Conservation (phyloP, 2,888 invertebrate species). For the Norana najaformis region DNA sequence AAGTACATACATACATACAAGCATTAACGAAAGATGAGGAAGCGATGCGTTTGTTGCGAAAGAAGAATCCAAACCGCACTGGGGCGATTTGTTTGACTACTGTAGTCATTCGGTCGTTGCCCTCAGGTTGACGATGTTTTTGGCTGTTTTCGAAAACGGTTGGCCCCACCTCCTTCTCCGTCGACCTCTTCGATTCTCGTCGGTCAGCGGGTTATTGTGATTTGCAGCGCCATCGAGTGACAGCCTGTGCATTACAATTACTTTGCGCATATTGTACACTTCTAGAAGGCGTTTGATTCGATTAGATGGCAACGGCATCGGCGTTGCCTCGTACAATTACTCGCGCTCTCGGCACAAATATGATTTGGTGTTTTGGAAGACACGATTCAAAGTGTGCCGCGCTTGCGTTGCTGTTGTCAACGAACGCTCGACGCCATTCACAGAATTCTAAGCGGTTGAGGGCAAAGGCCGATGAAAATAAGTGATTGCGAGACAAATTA, state of each 20-base stretch:
- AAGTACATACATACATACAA: background rate
- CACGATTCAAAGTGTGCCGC: background rate
- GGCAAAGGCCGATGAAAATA: background rate
- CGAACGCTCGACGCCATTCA: background rate
- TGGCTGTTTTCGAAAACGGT: too few species aligned
- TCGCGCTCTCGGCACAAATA: background rate
- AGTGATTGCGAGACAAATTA: background rate
- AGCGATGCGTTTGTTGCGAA: background rate
- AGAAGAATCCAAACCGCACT: background rate
- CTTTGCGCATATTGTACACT: background rate
- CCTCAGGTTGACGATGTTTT: background rate
- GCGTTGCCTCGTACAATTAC: background rate
- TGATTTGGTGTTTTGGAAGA: background rate
- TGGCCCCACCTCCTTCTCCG: background rate
- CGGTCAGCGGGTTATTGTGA: background rate
- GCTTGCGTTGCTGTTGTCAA: background rate
- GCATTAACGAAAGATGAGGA: background rate
- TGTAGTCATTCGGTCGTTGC: too few species aligned
- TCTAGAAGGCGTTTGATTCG: background rate
- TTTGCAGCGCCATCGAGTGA: conserved; percentile 4
- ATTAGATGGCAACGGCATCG: background rate
- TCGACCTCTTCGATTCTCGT: background rate
- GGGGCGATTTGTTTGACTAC: too few species aligned
- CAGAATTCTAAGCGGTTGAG: background rate
- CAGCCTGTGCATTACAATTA: background rate